A percentile compares a stretch with the other conserved stretches of the same genome.
Evolutionary conservation across 2,113 vertebrate genomes (phyloP).

Genomic region (Sorex araneus): DNA sequence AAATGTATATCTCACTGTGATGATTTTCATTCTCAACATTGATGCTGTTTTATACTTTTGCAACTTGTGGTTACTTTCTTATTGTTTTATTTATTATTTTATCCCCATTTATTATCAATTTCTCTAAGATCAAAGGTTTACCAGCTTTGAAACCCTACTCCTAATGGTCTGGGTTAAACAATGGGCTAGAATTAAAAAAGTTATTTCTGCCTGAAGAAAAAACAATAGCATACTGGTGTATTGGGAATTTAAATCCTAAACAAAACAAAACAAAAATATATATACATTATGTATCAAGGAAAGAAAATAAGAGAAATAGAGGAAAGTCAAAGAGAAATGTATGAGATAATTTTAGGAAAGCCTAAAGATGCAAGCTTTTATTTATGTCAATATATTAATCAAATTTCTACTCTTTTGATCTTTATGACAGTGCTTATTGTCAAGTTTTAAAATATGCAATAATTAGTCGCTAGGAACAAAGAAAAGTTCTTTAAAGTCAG

Average conservation of each 20-base stretch:
- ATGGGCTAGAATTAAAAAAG: not conserved
- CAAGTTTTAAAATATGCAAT: no score
- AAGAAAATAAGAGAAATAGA: not conserved
- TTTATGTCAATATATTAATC: not conserved
- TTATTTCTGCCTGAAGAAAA: no score
- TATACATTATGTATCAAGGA: not conserved
- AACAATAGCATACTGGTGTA: no score
- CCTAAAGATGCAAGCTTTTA: not conserved
- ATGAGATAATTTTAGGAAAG: not conserved
- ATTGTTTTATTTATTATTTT: slow-evolving; percentile 19
- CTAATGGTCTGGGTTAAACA: slow-evolving; percentile 9
- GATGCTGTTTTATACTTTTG: slow-evolving; percentile 39
- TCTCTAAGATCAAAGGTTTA: not conserved
- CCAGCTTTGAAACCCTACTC: not conserved
- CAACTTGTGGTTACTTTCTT: not conserved
- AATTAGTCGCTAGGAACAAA: not conserved
- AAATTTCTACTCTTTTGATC: not conserved
- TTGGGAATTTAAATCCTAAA: no score
- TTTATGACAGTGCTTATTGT: not conserved
- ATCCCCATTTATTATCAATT: no score
- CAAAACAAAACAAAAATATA: not conserved
- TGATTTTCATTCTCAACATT: slow-evolving; percentile 8
- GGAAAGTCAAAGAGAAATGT: not conserved
- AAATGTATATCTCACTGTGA: slow-evolving; percentile 34
- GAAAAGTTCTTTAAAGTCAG: not conserved